A percentile compares a stretch with the other conserved stretches of the same genome.
Evolutionary conservation across 2,888 invertebrate species (phyloP).

Genomic region (Oscheius sp.): DNA sequence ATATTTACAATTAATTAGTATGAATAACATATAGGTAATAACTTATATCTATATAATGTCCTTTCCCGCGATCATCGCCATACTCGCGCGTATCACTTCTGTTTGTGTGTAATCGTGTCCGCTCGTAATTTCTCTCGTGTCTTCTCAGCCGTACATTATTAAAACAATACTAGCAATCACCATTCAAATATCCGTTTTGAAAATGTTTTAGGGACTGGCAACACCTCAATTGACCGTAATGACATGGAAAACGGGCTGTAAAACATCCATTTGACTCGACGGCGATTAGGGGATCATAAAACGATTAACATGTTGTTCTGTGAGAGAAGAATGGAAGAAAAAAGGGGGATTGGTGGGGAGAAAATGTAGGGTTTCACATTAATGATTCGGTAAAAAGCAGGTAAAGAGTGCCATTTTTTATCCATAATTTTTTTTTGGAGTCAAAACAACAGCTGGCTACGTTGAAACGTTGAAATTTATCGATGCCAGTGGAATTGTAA

Average conservation of each 20-base stretch:
- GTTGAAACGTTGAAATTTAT: conserved; percentile 90
- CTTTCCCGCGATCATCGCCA: no score
- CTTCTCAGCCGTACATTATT: no score
- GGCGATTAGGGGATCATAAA: conserved; percentile 13
- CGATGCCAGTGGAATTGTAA: conserved; percentile 87
- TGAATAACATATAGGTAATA: no score
- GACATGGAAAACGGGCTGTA: conserved; percentile 3
- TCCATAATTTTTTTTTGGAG: no score
- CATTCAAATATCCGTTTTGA: no score
- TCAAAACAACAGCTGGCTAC: conserved; percentile 81
- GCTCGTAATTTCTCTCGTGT: conserved; percentile 12
- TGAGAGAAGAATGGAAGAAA: neutral
- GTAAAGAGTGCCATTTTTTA: no score
- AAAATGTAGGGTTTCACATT: neutral
- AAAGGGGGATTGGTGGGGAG: neutral
- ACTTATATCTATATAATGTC: no score
- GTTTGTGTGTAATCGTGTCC: neutral
- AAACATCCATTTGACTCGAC: conserved; percentile 19
- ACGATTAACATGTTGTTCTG: conserved; percentile 28
- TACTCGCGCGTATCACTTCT: no score
- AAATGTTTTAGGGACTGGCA: no score
- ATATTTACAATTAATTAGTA: no score
- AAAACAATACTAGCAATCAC: neutral
- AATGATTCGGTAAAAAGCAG: neutral
- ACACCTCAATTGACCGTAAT: conserved; percentile 25